phyloP scores from a whole-genome alignment of 2,113 vertebrate genomes.

The Lophius piscatorius region DNA sequence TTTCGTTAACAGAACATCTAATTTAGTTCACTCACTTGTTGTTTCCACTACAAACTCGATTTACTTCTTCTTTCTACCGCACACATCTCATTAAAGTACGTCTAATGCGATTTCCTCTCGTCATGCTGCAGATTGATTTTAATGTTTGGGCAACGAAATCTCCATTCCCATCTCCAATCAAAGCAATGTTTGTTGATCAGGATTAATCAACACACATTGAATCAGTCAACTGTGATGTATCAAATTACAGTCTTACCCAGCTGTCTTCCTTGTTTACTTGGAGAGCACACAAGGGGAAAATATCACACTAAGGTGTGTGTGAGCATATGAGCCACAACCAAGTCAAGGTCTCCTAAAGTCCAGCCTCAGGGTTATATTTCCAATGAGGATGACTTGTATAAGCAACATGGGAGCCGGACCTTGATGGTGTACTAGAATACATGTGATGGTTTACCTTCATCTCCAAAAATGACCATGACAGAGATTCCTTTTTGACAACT shows the following conservation, averaged over 20 bases:
- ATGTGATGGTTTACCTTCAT: no score
- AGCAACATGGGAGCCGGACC: slow-evolving; percentile 32
- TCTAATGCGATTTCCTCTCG: slow-evolving; percentile 25
- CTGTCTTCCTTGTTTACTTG: not conserved
- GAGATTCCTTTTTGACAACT: no score
- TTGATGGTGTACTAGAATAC: slow-evolving; percentile 17
- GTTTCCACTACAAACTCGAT: no score
- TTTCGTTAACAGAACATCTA: no score
- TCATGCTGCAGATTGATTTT: not conserved
- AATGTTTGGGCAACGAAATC: slow-evolving; percentile 5
- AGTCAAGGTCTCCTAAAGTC: no score
- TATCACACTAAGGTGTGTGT: not conserved
- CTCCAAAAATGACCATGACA: no score
- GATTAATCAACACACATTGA: no score
- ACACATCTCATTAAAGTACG: slow-evolving; percentile 45
- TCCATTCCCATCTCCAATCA: no score
- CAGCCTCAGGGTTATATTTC: slow-evolving; percentile 20
- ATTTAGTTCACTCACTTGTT: no score
- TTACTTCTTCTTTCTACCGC: slow-evolving; percentile 32
- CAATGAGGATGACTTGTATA: slow-evolving; percentile 29
- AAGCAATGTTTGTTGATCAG: no score
- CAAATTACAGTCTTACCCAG: not conserved
- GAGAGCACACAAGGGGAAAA: not conserved
- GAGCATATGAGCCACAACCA: not conserved
- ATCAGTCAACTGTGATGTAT: slow-evolving; percentile 17